A percentile compares a stretch with the other conserved stretches of the same genome.
Evolutionary conservation across 2,113 vertebrate genomes (phyloP).

Genomic region (Diglossa brunneiventris): DNA sequence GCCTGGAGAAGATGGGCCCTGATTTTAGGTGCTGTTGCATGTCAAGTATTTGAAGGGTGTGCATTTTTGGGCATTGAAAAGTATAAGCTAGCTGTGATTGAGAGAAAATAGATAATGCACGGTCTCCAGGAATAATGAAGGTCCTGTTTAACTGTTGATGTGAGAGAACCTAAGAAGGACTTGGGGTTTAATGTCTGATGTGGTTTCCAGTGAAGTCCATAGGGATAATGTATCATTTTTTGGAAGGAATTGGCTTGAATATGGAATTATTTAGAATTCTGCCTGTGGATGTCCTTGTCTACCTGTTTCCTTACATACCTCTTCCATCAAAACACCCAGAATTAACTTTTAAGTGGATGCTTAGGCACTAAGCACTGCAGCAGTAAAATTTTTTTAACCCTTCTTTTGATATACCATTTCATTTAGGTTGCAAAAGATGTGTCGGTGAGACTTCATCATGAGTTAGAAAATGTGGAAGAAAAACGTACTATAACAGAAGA

Average conservation of each 20-base stretch:
- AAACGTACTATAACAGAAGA: slow-evolving; percentile 95
- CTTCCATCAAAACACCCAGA: neutral
- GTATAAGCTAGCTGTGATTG: neutral
- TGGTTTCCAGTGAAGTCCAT: neutral
- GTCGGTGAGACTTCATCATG: slow-evolving; percentile 95
- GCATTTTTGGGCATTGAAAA: neutral
- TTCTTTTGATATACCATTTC: slow-evolving; percentile 11
- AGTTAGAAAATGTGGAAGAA: slow-evolving; percentile 97
- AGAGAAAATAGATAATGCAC: neutral
- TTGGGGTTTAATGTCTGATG: neutral
- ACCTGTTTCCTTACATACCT: neutral
- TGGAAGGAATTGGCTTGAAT: neutral
- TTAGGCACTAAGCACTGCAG: neutral
- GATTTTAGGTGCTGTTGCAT: neutral
- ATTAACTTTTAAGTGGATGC: neutral
- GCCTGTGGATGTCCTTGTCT: neutral
- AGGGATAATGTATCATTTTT: neutral
- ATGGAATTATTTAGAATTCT: neutral
- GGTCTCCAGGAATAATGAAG: neutral
- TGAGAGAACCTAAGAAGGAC: neutral
- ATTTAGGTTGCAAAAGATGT: slow-evolving; percentile 96
- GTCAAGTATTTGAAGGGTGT: neutral
- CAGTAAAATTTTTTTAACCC: neutral
- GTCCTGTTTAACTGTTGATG: neutral
- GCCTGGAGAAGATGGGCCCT: neutral